Conservation (phyloP, 2,888 invertebrate genomes). For the Diarsia mendica region DNA sequence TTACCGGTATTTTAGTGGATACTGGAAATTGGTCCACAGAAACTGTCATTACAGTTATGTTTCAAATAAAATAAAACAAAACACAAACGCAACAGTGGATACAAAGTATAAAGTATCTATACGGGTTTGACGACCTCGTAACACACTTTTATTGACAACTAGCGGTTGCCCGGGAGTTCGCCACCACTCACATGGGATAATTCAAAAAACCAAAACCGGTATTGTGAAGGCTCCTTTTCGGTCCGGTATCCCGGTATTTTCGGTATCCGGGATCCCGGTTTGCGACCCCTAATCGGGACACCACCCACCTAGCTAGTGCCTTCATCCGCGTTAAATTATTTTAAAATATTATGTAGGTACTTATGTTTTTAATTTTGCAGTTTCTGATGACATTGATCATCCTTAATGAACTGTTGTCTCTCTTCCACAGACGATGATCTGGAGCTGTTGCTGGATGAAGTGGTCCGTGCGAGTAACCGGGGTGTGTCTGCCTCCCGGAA, state of each 20-base stretch:
- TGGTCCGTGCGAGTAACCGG: conserved; percentile 93
- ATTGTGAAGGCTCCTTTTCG: too few relatives aligned
- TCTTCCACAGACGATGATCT: conserved; percentile 92
- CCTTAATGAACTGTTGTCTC: not conserved
- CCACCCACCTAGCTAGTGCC: too few relatives aligned
- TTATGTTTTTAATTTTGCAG: not conserved
- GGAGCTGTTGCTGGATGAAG: conserved; percentile 93
- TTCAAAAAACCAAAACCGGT: too few relatives aligned
- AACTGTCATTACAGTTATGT: too few relatives aligned
- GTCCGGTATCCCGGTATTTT: too few relatives aligned
- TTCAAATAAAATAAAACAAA: not conserved
- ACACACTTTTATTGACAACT: not conserved
- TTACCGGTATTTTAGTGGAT: not conserved
- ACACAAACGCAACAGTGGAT: not conserved
- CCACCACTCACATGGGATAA: too few relatives aligned
- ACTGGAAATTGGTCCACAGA: not conserved
- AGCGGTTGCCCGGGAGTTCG: too few relatives aligned
- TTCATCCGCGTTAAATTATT: too few relatives aligned
- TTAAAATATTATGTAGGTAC: too few relatives aligned
- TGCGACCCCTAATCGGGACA: too few relatives aligned
- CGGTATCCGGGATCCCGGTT: too few relatives aligned
- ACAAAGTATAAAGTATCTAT: too few relatives aligned
- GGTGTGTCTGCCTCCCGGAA: conserved; percentile 95
- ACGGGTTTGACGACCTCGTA: not conserved
- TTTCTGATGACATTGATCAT: not conserved